Conservation (phyloP, 2,888 invertebrate genomes). For the Sesia apiformis region DNA sequence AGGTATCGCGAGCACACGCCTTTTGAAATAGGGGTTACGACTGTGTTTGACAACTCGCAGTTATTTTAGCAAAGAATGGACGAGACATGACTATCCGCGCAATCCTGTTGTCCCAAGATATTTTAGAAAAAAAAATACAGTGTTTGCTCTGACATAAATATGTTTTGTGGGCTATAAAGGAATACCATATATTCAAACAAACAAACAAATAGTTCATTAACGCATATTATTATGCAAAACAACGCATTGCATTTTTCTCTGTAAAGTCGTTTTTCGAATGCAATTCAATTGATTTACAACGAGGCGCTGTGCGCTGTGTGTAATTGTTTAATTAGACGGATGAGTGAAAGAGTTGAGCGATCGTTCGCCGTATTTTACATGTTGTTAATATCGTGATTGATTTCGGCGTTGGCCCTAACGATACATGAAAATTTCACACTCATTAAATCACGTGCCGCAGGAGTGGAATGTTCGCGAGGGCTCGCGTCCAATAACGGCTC, state of each 20-base stretch:
- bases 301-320: not conserved
- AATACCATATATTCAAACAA: no score
- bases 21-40: constrained; percentile 36
- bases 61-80: constrained; percentile 46
- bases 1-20: constrained; percentile 32
- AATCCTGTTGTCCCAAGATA: not conserved
- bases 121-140: not conserved
- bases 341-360: constrained; percentile 23
- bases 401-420: constrained; percentile 60
- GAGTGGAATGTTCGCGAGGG: constrained; percentile 46
- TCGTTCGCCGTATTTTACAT: constrained; percentile 60
- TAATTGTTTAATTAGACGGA: not conserved
- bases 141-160: no score
- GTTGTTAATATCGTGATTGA: constrained; percentile 67
- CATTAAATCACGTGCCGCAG: constrained; percentile 57
- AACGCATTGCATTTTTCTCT: no score
- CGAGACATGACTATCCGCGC: constrained; percentile 25
- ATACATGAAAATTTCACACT: constrained; percentile 67
- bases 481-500: constrained; percentile 48
- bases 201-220: no score
- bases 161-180: no score
- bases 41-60: constrained; percentile 48
- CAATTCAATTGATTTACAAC: not conserved
- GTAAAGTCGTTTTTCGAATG: no score
- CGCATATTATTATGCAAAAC: no score